These are phyloP conservation scores for Andinoacara biseriatus DNA, from an alignment of 2,113 vertebrate species.

Conservation along the genomic window DNA sequence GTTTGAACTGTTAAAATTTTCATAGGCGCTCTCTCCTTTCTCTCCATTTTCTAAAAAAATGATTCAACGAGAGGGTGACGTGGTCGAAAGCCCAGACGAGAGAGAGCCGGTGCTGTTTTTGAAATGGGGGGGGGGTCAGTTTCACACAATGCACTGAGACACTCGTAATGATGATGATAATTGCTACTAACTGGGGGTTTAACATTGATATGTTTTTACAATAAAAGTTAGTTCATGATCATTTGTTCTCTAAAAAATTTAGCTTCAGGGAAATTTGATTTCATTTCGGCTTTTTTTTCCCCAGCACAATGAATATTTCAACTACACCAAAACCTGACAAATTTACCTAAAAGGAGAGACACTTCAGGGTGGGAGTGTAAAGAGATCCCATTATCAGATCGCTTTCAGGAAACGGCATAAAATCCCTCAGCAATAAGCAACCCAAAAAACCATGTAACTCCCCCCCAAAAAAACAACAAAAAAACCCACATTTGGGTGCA, in stretches of 20 bases:
- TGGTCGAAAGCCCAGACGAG: conserved; percentile 20
- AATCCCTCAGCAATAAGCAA: conserved; percentile 3
- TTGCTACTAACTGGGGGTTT: not conserved
- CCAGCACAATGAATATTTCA: conserved; percentile 31
- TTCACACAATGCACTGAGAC: conserved; percentile 6
- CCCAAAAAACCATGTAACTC: conserved; percentile 8
- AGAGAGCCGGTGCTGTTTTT: not conserved
- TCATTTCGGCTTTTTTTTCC: not conserved
- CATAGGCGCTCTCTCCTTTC: conserved; percentile 55
- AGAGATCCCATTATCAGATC: not conserved
- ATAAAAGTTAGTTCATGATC: not conserved
- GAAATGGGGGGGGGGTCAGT: not conserved
- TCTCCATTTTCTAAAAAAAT: conserved; percentile 60
- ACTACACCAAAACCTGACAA: not conserved
- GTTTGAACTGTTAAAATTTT: conserved; percentile 71
- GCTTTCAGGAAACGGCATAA: not conserved
- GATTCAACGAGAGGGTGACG: conserved; percentile 16
- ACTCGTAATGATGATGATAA: not conserved
- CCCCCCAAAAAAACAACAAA: no score
- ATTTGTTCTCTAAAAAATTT: not conserved
- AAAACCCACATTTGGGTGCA: conserved; percentile 58
- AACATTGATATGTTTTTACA: not conserved
- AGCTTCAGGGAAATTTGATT: not conserved
- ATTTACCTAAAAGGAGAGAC: not conserved
- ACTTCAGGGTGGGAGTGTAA: not conserved